phyloP scores from a whole-genome alignment of 2,113 vertebrate species.

The Anguilla rostrata region DNA sequence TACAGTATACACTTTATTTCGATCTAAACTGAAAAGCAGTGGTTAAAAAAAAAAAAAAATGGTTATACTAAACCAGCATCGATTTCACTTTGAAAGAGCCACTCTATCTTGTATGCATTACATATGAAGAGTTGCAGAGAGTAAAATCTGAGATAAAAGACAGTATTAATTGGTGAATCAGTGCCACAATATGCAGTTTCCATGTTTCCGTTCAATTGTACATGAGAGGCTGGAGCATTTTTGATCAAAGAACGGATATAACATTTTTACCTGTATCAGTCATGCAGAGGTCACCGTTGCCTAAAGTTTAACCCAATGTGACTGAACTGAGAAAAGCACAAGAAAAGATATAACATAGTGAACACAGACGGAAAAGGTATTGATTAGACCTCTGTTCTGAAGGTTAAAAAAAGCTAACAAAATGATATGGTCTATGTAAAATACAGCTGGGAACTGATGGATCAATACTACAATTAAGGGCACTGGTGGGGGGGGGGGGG shows the following conservation, averaged over 20 bases:
- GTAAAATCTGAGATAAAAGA: not conserved
- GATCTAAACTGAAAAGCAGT: not conserved
- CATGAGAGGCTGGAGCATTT: not conserved
- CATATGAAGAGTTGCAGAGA: not conserved
- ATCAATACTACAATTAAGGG: too few species aligned
- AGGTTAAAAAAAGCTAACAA: not conserved
- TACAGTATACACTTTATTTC: not conserved
- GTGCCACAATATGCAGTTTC: not conserved
- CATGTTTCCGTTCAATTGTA: not conserved
- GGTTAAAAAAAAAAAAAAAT: not conserved
- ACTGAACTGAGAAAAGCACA: not conserved
- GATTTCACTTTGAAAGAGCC: not conserved
- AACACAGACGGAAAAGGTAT: not conserved
- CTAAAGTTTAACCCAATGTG: not conserved
- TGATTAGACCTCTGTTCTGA: not conserved
- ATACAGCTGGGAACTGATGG: not conserved
- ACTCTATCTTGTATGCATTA: not conserved
- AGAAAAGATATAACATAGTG: not conserved
- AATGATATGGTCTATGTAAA: not conserved
- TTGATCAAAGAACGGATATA: not conserved
- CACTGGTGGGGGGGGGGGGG: too few species aligned
- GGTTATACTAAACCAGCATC: not conserved
- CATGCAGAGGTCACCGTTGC: not conserved
- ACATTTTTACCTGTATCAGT: not conserved
- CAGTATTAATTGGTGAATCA: not conserved